Evolutionary conservation across 2,797 vertebrate genomes (phyloP), one percentile per base, ranked within the genome.

Genomic region (Mastacembelus armatus): DNA sequence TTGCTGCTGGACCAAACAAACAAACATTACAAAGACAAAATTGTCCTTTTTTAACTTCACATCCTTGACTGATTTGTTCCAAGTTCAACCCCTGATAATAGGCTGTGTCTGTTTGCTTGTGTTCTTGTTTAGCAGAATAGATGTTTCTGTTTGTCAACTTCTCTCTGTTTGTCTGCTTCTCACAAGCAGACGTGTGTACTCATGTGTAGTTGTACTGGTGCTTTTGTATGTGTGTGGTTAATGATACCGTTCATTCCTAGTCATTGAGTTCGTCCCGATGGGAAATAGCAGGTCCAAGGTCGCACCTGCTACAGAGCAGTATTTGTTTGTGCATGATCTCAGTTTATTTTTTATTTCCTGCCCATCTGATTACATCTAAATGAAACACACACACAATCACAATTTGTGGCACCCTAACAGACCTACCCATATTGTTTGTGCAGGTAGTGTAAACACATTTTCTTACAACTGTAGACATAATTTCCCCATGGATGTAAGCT

Each of bases 281-380:
- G 83, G 80, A 88, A 85, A 91, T 86, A 76, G 66, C 58, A 52
- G 66, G 80, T 85, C 73, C 78, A 81, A 89, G 81, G 80, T 89
- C 55, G 62, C 89, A 89, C 85, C 87, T 88, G 88, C 83, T 85
- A 66, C 87, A 83, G 51, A 71, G 78, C 73, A 76, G 73, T 71
- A 74, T 85, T 85, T 86, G 66, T 83, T 83, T 84, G 65, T 78
- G 57, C 52, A 45, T 1, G 10, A 65, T 74, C 58, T 51, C 7
- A 2, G 42, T 66, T 74, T 68, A n/a, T 50, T 36, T 43, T 71
- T 74, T 62, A 16, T 78, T 74, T 60, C 60, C 43, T 44, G 47
- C 35, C 61, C 56, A 75, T 86, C 65, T 70, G 70, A 83, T 86
- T 74, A 73, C 42, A 78, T 67, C 69, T 67, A n/a, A 83, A 80